A percentile compares a stretch with the other conserved stretches of the same genome.
Conservation (phyloP, 2,113 vertebrate species). For the Hippoglossus stenolepis region DNA sequence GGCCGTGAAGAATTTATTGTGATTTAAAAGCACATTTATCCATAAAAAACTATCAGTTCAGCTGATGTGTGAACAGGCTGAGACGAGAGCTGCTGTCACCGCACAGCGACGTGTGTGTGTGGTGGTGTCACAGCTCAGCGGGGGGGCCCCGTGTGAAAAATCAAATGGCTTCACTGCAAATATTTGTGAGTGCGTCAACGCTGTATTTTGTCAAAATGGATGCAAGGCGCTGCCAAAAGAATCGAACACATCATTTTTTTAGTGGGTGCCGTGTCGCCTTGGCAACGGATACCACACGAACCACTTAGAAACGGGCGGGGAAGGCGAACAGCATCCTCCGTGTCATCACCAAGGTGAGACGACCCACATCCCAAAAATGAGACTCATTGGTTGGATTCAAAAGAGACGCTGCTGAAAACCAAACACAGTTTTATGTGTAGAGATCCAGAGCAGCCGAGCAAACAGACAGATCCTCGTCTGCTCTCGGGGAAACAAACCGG, state of each 20-base stretch:
- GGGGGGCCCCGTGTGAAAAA: not conserved
- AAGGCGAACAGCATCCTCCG: constrained; percentile 35
- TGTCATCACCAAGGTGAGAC: constrained; percentile 55
- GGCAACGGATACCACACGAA: constrained; percentile 44
- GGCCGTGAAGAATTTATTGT: constrained; percentile 12
- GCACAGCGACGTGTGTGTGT: not conserved
- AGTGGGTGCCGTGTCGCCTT: constrained; percentile 44
- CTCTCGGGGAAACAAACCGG: too few species aligned
- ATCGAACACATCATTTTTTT: constrained; percentile 38
- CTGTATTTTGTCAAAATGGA: constrained; percentile 50
- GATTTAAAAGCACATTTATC: constrained; percentile 37
- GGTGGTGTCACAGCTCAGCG: constrained; percentile 12
- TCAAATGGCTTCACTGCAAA: constrained; percentile 13
- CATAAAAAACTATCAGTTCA: constrained; percentile 9
- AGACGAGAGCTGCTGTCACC: not conserved
- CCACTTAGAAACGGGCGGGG: constrained; percentile 46
- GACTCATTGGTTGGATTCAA: too few species aligned
- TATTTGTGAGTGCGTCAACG: constrained; percentile 7
- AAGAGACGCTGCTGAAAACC: not conserved
- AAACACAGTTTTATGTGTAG: constrained; percentile 6
- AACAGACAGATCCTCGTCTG: not conserved
- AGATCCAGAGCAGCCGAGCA: not conserved
- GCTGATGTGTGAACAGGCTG: constrained; percentile 31
- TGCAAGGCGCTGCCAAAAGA: constrained; percentile 25
- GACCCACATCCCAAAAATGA: too few species aligned